Evolutionary conservation across 1,140 invertebrate species (phyloP), one percentile per base, ranked within the genome.

Genomic region (Pogonus chalceus): DNA sequence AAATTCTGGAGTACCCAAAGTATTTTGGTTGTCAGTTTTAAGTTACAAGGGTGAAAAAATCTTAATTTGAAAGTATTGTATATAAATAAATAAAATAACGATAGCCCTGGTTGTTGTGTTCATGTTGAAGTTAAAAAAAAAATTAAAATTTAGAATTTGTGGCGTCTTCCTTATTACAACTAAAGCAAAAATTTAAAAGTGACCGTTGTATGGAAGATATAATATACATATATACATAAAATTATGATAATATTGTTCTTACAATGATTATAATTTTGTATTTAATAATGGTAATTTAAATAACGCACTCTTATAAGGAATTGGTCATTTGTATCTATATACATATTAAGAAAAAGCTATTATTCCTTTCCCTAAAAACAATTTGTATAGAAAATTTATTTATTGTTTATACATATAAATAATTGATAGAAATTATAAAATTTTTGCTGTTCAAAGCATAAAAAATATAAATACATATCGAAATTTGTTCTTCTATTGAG

Each of bases 391-490:
- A 43, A 18, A 43, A 43, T 31, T 7, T n/a, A n/a, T n/a, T 43
- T 18, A 43, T 43, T 43, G 18, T 43, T 43, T 43, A 43, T 43
- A 43, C 37, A 12, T 43, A 43, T 18, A 43, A 4, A 31, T 14
- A n/a, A n/a, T n/a, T n/a, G n/a, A 14, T 31, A 31, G 4, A 14
- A 43, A 43, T 43, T 43, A 43, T 43, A 43, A 7, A 43, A 43
- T 10, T 12, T 43, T 43, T 43, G 37, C 37, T 43, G 37, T 43
- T 43, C 18, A 9, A 43, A 43, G 37, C 37, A 43, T 43, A 43
- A 12, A 7, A 43, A 43, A 43, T 43, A 43, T 43, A 43, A 43
- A 43, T 43, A 43, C 37, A 43, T 43, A 43, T 43, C 37, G 37
- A 43, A 43, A 43, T 18, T 43, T 43, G 37, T 43, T 43, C 37